Conservation (phyloP, 2,888 invertebrate species). For the Campoplex capitator region DNA sequence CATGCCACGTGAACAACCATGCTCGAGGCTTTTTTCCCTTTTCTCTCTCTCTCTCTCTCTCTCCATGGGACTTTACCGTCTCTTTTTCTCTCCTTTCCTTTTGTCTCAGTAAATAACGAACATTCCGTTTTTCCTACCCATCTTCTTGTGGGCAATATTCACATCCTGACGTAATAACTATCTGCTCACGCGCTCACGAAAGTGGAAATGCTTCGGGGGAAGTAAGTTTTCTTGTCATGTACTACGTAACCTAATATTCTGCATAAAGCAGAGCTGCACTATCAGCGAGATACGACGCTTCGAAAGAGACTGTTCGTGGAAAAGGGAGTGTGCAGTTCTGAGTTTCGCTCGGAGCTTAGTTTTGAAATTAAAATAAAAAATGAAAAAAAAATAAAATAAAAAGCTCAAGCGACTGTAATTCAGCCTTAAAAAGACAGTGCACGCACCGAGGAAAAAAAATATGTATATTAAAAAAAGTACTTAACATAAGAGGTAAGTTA, state of each 20-base stretch:
- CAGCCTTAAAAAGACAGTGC: background rate
- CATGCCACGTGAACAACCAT: constrained; percentile 25
- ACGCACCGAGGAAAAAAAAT: background rate
- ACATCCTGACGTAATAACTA: constrained; percentile 40
- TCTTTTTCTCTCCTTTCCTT: background rate
- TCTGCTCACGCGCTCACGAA: constrained; percentile 11
- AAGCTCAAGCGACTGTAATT: background rate
- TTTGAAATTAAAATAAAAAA: background rate
- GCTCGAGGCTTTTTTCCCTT: constrained; percentile 6
- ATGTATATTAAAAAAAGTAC: background rate
- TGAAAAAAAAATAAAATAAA: background rate
- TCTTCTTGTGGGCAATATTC: constrained; percentile 12
- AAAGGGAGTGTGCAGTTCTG: background rate
- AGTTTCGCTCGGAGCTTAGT: background rate
- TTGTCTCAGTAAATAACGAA: constrained; percentile 22
- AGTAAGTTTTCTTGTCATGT: constrained; percentile 20
- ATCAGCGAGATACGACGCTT: background rate
- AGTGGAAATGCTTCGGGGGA: constrained; percentile 27
- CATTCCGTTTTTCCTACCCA: constrained; percentile 24
- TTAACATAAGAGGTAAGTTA: background rate
- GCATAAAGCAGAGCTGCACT: background rate
- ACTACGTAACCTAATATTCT: constrained; percentile 17
- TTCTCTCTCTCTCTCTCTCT: background rate
- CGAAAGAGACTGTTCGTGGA: background rate
- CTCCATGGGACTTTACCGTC: background rate